A percentile compares a stretch with the other conserved stretches of the same genome.
Evolutionary conservation across 2,888 invertebrate species (phyloP).

Genomic region (Synergus japonicus): DNA sequence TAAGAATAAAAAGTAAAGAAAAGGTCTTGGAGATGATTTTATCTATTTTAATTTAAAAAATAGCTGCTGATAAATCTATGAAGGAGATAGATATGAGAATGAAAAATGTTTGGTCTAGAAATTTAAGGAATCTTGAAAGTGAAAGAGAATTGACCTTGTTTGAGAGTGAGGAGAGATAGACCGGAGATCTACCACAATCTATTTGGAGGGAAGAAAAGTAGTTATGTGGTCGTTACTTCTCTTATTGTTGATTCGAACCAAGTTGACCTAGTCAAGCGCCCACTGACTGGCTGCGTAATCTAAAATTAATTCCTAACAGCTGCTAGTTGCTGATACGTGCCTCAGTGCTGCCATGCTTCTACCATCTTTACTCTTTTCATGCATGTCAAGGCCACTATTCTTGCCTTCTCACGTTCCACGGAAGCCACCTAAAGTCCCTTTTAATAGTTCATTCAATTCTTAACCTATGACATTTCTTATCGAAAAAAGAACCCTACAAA

Average conservation of each 20-base stretch:
- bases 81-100: background rate
- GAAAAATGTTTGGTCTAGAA: background rate
- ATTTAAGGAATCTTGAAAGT: background rate
- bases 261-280: constrained; percentile 70
- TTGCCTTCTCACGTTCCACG: constrained; percentile 52
- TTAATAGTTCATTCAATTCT: constrained; percentile 12
- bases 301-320: constrained; percentile 76
- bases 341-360: constrained; percentile 49
- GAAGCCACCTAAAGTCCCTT: constrained; percentile 47
- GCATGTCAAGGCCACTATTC: constrained; percentile 60
- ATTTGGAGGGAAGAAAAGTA: constrained; percentile 42
- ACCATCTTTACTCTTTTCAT: constrained; percentile 57
- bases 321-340: constrained; percentile 58
- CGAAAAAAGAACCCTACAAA: background rate
- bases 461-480: constrained; percentile 12
- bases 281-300: constrained; percentile 68
- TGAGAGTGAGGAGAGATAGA: constrained; percentile 41
- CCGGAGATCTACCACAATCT: background rate
- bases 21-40: too few relatives aligned
- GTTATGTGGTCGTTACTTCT: constrained; percentile 44
- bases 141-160: constrained; percentile 22
- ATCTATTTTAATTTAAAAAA: background rate
- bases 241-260: constrained; percentile 61
- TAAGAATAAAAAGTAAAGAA: background rate
- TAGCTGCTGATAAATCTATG: background rate